Evolutionary conservation across 2,888 invertebrate genomes (phyloP).

Genomic region (Spodoptera picta): DNA sequence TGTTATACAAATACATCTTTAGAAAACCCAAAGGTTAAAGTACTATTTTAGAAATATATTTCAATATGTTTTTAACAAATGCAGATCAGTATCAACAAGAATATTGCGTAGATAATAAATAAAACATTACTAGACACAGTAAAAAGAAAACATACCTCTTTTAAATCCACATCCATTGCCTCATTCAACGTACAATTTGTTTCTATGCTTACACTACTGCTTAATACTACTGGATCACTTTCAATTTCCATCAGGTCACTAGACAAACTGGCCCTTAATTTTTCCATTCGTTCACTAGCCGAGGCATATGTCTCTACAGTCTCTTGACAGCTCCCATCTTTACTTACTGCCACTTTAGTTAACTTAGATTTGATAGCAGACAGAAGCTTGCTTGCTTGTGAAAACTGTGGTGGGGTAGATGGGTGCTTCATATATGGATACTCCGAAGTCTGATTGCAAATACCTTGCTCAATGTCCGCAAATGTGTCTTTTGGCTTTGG

Average conservation of each 20-base stretch:
- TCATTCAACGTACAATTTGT: slow-evolving; percentile 56
- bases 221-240: slow-evolving; percentile 47
- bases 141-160: slow-evolving; percentile 65
- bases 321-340: slow-evolving; percentile 53
- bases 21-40: too few relatives aligned
- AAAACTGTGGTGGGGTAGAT: slow-evolving; percentile 83
- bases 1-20: too few relatives aligned
- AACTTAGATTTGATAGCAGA: slow-evolving; percentile 84
- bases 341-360: slow-evolving; percentile 64
- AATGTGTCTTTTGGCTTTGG: slow-evolving; percentile 79
- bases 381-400: slow-evolving; percentile 81
- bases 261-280: slow-evolving; percentile 66
- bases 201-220: slow-evolving; percentile 49
- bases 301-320: slow-evolving; percentile 58
- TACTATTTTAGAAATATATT: too few relatives aligned
- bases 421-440: slow-evolving; percentile 83
- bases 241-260: slow-evolving; percentile 64
- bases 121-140: not conserved
- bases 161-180: slow-evolving; percentile 80
- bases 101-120: not conserved
- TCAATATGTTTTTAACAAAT: too few relatives aligned
- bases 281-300: slow-evolving; percentile 75
- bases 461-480: slow-evolving; percentile 83
- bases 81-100: too few relatives aligned
- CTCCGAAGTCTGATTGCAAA: slow-evolving; percentile 79